These are phyloP conservation scores for Phaethon lepturus DNA, from an alignment of 2,113 vertebrate species.

Conservation along the genomic window DNA sequence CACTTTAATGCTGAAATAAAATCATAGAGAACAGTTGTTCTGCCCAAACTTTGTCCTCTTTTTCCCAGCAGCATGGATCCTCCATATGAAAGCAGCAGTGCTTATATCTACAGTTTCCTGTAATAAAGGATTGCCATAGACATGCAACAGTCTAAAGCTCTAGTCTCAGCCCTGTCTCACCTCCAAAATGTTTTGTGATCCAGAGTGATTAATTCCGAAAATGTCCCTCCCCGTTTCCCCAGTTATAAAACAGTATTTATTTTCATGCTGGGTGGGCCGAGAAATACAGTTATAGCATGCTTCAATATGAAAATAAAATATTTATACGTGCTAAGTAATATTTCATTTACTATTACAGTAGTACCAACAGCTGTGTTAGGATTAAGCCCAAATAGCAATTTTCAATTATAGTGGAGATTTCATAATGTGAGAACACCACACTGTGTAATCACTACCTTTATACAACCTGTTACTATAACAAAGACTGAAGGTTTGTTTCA, in stretches of 20 bases:
- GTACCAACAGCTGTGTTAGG: neutral
- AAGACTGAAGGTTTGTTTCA: neutral
- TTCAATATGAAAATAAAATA: conserved; percentile 11
- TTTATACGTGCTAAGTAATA: conserved; percentile 5
- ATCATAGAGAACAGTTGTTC: neutral
- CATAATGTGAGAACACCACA: neutral
- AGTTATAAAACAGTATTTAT: neutral
- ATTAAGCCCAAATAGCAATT: neutral
- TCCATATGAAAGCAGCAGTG: neutral
- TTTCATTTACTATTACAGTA: neutral
- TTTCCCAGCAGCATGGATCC: neutral
- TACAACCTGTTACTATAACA: neutral
- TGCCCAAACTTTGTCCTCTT: neutral
- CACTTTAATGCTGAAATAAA: neutral
- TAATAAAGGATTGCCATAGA: neutral
- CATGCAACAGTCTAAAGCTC: neutral
- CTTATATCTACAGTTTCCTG: neutral
- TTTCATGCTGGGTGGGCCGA: conserved; percentile 5
- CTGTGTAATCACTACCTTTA: neutral
- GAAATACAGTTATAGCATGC: neutral
- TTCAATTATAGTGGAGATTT: neutral
- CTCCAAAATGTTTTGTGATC: neutral
- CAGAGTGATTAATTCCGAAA: neutral
- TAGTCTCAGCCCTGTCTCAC: neutral
- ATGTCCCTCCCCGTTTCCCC: neutral